phyloP scores from a whole-genome alignment of 2,113 vertebrate genomes.

The Oncorhynchus mykiss region DNA sequence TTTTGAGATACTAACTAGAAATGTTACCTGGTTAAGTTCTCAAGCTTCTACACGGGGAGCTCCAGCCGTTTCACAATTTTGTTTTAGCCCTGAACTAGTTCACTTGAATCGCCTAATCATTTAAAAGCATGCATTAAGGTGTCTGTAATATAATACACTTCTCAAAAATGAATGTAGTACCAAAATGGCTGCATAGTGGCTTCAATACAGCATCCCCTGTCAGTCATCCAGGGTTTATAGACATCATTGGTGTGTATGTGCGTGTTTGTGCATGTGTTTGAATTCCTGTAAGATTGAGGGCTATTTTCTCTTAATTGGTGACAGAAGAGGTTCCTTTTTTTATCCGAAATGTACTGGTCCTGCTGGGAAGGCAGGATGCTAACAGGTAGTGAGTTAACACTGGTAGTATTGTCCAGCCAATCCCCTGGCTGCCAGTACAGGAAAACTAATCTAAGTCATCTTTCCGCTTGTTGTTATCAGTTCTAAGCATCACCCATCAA shows the following conservation, averaged over 20 bases:
- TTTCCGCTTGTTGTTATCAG: slow-evolving; percentile 29
- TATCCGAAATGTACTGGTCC: slow-evolving; percentile 15
- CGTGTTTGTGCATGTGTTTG: neutral
- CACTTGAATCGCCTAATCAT: no score
- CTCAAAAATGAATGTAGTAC: no score
- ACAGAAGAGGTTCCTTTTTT: slow-evolving; percentile 46
- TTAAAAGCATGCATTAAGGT: no score
- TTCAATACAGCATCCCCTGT: no score
- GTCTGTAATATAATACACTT: no score
- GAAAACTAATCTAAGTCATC: slow-evolving; percentile 29
- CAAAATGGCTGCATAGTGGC: no score
- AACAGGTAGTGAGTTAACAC: slow-evolving; percentile 58
- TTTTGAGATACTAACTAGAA: no score
- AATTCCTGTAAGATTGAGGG: slow-evolving; percentile 28
- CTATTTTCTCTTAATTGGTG: slow-evolving; percentile 40
- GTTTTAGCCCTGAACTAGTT: no score
- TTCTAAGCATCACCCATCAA: neutral
- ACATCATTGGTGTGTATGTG: neutral
- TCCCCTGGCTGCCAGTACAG: slow-evolving; percentile 14
- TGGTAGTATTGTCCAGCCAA: slow-evolving; percentile 34
- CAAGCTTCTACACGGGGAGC: no score
- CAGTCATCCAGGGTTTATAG: no score
- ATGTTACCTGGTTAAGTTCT: no score
- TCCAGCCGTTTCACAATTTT: no score
- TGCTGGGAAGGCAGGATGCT: slow-evolving; percentile 48